Conservation (phyloP, 1,140 invertebrate genomes). For the Battus philenor region DNA sequence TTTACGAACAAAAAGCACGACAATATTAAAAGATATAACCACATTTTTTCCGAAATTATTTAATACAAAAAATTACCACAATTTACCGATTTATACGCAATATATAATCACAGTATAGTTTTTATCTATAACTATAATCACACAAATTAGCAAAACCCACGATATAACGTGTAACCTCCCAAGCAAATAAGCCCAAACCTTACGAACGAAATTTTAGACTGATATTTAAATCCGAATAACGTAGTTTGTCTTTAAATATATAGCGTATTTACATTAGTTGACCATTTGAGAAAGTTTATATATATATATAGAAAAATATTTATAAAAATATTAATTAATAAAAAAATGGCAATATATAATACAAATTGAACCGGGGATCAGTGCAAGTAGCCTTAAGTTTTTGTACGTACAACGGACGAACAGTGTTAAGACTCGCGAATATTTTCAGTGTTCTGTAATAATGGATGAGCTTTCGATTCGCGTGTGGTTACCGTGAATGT, state of each 20-base stretch:
- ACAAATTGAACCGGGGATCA: constrained; percentile 66
- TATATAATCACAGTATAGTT: constrained; percentile 57
- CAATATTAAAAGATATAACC: constrained; percentile 44
- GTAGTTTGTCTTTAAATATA: constrained; percentile 44
- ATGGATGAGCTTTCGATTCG: constrained; percentile 37
- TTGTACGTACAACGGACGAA: constrained; percentile 62
- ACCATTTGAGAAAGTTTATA: constrained; percentile 74
- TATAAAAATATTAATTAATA: constrained; percentile 35
- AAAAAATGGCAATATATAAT: constrained; percentile 48
- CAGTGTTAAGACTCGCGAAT: constrained; percentile 52
- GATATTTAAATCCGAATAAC: constrained; percentile 68
- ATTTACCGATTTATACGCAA: constrained; percentile 60
- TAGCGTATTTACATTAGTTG: constrained; percentile 75
- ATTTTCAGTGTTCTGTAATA: constrained; percentile 43
- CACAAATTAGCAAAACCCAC: constrained; percentile 24
- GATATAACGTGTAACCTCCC: constrained; percentile 34
- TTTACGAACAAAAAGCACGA: constrained; percentile 37
- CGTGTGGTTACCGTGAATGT: constrained; percentile 36
- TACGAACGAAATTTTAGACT: constrained; percentile 73
- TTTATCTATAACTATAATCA: constrained; percentile 26
- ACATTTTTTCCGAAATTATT: constrained; percentile 36
- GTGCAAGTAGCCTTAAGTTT: constrained; percentile 59
- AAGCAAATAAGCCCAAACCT: constrained; percentile 58
- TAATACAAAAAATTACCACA: constrained; percentile 36
- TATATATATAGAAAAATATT: constrained; percentile 32